These are phyloP conservation scores for Ganaspis brasiliensis DNA, from an alignment of 2,888 invertebrate species.

Conservation along the genomic window DNA sequence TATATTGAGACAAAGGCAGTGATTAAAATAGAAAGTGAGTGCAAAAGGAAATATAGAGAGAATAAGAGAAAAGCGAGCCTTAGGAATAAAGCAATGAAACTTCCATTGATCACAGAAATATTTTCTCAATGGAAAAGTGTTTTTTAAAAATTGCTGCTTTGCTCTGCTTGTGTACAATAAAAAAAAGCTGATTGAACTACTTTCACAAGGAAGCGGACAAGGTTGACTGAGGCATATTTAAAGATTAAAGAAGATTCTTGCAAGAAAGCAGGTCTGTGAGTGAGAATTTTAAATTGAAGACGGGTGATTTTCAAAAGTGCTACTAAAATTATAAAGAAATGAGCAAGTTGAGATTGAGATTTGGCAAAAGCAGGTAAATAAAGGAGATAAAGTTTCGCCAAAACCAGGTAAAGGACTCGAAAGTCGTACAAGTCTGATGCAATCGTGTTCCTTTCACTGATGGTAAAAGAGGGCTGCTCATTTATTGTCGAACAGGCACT, in stretches of 20 bases:
- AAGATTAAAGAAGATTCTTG: background rate
- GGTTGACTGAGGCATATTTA: slow-evolving; percentile 12
- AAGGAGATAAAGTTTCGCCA: background rate
- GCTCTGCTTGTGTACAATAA: background rate
- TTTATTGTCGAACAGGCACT: slow-evolving; percentile 5
- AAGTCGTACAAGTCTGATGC: background rate
- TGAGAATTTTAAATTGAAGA: background rate
- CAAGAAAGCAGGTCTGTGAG: background rate
- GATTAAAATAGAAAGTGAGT: background rate
- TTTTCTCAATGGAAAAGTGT: slow-evolving; percentile 29
- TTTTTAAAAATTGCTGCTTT: background rate
- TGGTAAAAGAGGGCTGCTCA: background rate
- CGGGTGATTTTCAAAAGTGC: background rate
- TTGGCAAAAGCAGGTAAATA: background rate
- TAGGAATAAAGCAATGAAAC: background rate
- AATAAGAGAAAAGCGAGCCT: background rate
- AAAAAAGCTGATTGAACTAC: slow-evolving; percentile 18
- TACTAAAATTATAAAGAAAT: background rate
- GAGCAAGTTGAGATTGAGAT: background rate
- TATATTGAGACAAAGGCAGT: background rate
- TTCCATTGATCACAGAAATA: slow-evolving; percentile 33
- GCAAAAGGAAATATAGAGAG: too few relatives aligned
- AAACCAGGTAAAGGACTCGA: slow-evolving; percentile 22
- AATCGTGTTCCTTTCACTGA: slow-evolving; percentile 20
- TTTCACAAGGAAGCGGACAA: slow-evolving; percentile 27